Base-by-base conservation (phyloP, 2,113 vertebrate species). In the Sinocyclocheilus anophthalmus region DNA sequence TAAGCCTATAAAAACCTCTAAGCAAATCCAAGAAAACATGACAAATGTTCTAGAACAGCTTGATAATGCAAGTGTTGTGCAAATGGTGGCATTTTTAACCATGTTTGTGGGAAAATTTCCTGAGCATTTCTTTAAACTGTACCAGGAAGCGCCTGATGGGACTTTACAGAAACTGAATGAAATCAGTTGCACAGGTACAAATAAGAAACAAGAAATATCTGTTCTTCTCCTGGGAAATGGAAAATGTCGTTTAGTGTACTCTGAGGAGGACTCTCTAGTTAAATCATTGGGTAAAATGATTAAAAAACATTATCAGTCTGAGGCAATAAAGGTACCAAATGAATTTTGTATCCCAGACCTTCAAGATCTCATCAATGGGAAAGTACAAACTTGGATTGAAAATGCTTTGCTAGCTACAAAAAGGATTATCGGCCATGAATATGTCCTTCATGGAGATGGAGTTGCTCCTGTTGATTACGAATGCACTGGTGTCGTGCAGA, bases 401-500 rank as follows among this genome's bases (percentile, higher is more conserved):
- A 95, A 92, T 91, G 93, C 94, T 7, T 89, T 95, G 1, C 0
- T 4, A 0, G 93, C 94, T 24, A 85, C 88, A 76, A 86, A 59
- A 2, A 88, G 94, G 88, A 85, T 63, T 30, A 22, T 37, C 2
- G 91, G 72, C 0, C 77, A 90, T 8, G 90, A 95, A 37, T 95
- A 95, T 45, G 42, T 92, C 12, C n/a, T 89, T 0, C 90, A 94
- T 63, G 20, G 0, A 12, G 88, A 92, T n/a, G 82, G 87, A 30
- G 70, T 94, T 30, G 89, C 90, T 5, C 94, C 93, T 18, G 93
- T 94, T 0, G 94, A 95, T 87, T 95, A 90, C 75, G 90, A 76
- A 10, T 92, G 70, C 30, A 94, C 94, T 53, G 94, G 93, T 33
- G 90, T 95, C 8, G 85, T 95, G 26, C 90, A 94, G 86, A 92